phyloP scores from a whole-genome alignment of 2,113 vertebrate genomes.

The Mustelus asterias region DNA sequence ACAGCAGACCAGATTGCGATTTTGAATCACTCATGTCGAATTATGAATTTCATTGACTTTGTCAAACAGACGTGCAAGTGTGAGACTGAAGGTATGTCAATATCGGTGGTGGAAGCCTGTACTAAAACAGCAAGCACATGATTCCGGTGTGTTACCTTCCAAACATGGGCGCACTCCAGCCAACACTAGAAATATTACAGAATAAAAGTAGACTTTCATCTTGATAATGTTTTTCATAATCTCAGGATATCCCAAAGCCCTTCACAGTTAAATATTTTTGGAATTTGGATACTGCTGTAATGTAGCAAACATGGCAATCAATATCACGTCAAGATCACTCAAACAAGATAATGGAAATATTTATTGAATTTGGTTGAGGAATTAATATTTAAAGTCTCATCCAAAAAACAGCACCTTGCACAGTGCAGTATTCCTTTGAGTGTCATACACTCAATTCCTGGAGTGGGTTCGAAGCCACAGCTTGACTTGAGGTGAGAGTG shows the following conservation, averaged over 20 bases:
- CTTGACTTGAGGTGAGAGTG: too few relatives aligned
- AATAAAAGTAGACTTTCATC: not conserved
- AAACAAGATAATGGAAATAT: not conserved
- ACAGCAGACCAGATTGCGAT: slow-evolving; percentile 18
- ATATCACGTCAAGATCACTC: not conserved
- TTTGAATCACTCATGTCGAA: slow-evolving; percentile 16
- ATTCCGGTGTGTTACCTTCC: not conserved
- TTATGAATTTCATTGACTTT: not conserved
- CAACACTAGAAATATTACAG: not conserved
- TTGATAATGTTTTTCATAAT: not conserved
- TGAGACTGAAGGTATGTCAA: not conserved
- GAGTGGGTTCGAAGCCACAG: not conserved
- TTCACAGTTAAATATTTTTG: not conserved
- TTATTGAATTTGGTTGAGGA: not conserved
- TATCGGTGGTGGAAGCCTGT: not conserved
- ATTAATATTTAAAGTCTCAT: not conserved
- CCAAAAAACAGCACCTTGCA: not conserved
- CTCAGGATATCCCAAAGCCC: not conserved
- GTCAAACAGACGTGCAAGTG: not conserved
- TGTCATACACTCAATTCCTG: not conserved
- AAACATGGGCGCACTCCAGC: not conserved
- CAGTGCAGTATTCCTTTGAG: not conserved
- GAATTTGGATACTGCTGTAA: not conserved
- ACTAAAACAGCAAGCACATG: not conserved
- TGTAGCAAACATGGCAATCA: not conserved